Evolutionary conservation across 2,888 invertebrate species (phyloP).

Genomic region (Drepana falcataria): DNA sequence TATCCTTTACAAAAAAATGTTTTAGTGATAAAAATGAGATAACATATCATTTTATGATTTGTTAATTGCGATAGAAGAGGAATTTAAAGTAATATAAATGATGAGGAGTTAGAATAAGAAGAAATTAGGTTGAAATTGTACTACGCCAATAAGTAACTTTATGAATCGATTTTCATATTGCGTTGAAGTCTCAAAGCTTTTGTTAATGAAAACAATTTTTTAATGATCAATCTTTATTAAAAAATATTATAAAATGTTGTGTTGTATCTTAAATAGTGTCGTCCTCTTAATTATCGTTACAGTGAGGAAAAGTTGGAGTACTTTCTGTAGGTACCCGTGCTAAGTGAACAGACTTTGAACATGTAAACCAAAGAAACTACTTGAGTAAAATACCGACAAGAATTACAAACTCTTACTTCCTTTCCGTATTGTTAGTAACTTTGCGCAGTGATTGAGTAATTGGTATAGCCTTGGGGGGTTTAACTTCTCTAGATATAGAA

Average conservation of each 20-base stretch:
- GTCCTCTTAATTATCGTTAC: background rate
- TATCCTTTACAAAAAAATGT: constrained; percentile 29
- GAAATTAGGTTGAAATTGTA: no score
- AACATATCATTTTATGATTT: constrained; percentile 16
- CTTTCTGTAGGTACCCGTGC: no score
- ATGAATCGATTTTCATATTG: background rate
- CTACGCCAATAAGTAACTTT: no score
- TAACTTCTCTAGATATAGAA: constrained; percentile 40
- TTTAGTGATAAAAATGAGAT: constrained; percentile 25
- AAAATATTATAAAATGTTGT: background rate
- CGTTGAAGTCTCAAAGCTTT: background rate
- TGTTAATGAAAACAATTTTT: background rate
- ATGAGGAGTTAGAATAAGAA: no score
- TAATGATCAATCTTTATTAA: background rate
- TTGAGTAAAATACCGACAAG: background rate
- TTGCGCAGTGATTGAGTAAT: constrained; percentile 56
- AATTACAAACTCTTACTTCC: constrained; percentile 18
- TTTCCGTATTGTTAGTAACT: constrained; percentile 29
- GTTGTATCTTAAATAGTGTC: background rate
- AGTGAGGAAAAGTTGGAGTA: background rate
- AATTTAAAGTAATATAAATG: constrained; percentile 4
- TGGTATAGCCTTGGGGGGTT: constrained; percentile 38
- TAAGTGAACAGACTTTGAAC: background rate
- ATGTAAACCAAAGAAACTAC: background rate
- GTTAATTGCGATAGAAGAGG: constrained; percentile 3